phyloP scores from a whole-genome alignment of 2,797 vertebrate species.

The Myripristis jacobus region DNA sequence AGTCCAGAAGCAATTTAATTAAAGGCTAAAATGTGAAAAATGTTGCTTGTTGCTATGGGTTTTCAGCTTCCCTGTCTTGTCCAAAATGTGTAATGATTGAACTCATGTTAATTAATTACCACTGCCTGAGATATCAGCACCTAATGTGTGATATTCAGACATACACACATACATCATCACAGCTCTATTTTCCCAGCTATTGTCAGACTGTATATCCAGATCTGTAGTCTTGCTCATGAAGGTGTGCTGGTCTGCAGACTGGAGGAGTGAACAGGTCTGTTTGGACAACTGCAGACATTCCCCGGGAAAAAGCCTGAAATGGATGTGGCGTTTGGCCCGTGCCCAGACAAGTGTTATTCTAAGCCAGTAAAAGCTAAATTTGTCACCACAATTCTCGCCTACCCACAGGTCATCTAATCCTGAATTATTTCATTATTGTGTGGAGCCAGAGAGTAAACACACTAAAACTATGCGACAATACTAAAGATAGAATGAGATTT shows the following conservation, averaged over 20 bases:
- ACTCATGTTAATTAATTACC: constrained; percentile 32
- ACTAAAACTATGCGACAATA: not conserved
- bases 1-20: constrained; percentile 1
- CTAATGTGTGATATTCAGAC: not conserved
- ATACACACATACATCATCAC: not conserved
- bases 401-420: constrained; percentile 46
- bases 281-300: constrained; percentile 66
- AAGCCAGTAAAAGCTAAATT: constrained; percentile 76
- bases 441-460: constrained; percentile 15
- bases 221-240: constrained; percentile 31
- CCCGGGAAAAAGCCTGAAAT: constrained; percentile 61
- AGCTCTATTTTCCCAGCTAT: not conserved
- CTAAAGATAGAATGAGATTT: not conserved
- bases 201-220: constrained; percentile 12
- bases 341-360: constrained; percentile 76
- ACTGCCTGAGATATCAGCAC: not conserved
- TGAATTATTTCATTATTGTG: constrained; percentile 54
- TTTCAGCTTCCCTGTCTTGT: not conserved
- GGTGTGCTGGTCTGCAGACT: constrained; percentile 35
- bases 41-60: not conserved
- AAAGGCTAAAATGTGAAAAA: constrained; percentile 36
- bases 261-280: constrained; percentile 56
- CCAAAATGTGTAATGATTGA: constrained; percentile 25
- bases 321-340: constrained; percentile 77
- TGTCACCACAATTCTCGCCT: constrained; percentile 65